Percentiles rank a stretch among this genome's conserved stretches.
phyloP scores from a whole-genome alignment of 2,797 vertebrate species.

The Huso huso region DNA sequence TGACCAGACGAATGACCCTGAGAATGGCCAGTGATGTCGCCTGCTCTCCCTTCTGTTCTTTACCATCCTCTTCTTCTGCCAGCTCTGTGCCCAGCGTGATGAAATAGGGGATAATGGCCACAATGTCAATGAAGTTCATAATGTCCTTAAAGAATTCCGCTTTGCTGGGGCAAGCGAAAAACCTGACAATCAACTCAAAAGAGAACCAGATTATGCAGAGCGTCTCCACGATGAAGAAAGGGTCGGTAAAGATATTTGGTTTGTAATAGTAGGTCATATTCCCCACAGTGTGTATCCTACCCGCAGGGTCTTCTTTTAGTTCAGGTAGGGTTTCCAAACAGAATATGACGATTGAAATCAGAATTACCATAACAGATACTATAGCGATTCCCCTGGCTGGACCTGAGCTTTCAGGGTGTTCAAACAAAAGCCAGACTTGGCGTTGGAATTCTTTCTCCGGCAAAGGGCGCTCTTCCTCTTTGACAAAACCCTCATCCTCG shows the following conservation, averaged over 20 bases:
- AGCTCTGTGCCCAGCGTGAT: constrained; percentile 94
- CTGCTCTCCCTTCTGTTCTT: constrained; percentile 84
- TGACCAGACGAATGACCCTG: constrained; percentile 92
- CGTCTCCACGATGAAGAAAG: constrained; percentile 94
- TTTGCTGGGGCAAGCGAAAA: constrained; percentile 94
- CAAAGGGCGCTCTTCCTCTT: constrained; percentile 88
- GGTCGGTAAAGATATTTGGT: constrained; percentile 83
- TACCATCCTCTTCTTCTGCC: constrained; percentile 74
- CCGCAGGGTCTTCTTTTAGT: constrained; percentile 76
- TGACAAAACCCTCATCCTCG: constrained; percentile 93
- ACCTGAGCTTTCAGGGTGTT: constrained; percentile 91
- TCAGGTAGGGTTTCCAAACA: constrained; percentile 92
- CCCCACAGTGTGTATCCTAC: constrained; percentile 57
- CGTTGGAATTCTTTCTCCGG: constrained; percentile 92
- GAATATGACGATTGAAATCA: constrained; percentile 96
- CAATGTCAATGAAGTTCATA: constrained; percentile 97
- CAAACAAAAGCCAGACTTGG: constrained; percentile 94
- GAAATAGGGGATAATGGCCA: constrained; percentile 96
- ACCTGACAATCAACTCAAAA: constrained; percentile 92
- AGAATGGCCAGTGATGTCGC: constrained; percentile 95
- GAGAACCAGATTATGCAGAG: constrained; percentile 98
- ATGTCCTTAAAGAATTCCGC: constrained; percentile 95
- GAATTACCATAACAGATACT: constrained; percentile 93
- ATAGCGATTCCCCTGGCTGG: constrained; percentile 91
- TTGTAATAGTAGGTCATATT: constrained; percentile 75